Base-by-base conservation (phyloP, 2,888 invertebrate genomes). In the Chrysolina oricalcia region DNA sequence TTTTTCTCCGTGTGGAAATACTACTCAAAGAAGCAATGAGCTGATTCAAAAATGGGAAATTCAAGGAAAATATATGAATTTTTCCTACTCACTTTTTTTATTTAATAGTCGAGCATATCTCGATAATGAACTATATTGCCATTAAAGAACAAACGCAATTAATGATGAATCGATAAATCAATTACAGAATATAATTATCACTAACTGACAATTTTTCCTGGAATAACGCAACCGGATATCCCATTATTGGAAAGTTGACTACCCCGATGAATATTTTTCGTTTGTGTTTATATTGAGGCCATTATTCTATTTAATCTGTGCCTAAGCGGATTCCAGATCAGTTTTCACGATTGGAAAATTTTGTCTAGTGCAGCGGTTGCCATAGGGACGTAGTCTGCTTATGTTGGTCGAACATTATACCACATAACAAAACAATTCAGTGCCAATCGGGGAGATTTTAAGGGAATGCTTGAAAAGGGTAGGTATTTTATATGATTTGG, bases 251-350 rank as follows among this genome's bases (percentile, higher is more conserved):
- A 62, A 21, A 74, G 71, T 63, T 70, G 63, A 59, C 70, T 72
- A 63, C 43, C 40, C 72, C 71, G 80, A 79, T 73, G 81, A 79
- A 81, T 83, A 83, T 83, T 83, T 83, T 80, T 82, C 82, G 80
- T 82, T 83, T 75, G 79, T 82, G 80, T 83, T 83, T 81, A 83
- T 83, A 83, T 81, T 77, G 80, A 74, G 82, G 79, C 82, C 76
- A 83, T 84, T 84, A 84, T 84, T 84, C 81, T 83, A 81, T 84
- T 84, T 84, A 84, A 84, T 84, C 83, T 83, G 81, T 75, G 80
- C 80, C 81, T 83, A 83, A 84, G 83, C 84, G 83, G 84, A 84
- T 84, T 84, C 77, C 79, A 79, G 79, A 82, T 82, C 80, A 81
- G 80, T 82, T 82, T 82, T 77, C 78, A 72, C 80, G 81, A 81